These are phyloP conservation scores for Glyphotaelius pellucidus DNA, from an alignment of 2,888 invertebrate species.

Conservation along the genomic window DNA sequence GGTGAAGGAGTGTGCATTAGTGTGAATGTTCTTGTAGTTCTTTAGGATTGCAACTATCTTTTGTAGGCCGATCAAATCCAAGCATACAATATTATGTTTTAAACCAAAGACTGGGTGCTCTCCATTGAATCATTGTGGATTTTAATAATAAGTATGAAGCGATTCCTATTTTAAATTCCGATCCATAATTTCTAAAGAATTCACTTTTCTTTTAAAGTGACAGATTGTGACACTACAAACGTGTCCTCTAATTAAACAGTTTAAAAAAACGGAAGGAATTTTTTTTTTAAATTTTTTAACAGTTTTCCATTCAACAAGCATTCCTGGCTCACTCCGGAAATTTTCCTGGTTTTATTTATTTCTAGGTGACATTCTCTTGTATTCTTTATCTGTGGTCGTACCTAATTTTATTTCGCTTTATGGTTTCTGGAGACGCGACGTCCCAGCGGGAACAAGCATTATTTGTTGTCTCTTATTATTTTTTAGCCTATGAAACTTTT, in stretches of 20 bases:
- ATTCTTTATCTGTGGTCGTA: neutral
- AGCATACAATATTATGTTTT: neutral
- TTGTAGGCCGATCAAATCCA: neutral
- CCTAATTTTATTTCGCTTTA: conserved; percentile 12
- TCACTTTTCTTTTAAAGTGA: too few relatives aligned
- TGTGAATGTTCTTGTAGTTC: neutral
- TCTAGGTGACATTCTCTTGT: neutral
- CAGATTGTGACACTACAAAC: too few relatives aligned
- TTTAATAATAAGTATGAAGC: neutral
- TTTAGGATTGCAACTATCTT: neutral
- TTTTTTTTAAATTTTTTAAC: too few relatives aligned
- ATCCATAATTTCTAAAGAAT: neutral
- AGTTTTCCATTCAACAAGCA: too few relatives aligned
- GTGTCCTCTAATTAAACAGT: too few relatives aligned
- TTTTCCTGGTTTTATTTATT: neutral
- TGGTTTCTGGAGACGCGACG: neutral
- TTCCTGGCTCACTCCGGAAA: neutral
- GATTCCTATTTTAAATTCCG: neutral
- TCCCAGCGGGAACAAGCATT: neutral
- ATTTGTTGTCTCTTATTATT: neutral
- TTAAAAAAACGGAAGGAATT: too few relatives aligned
- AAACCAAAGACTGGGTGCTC: neutral
- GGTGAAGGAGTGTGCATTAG: neutral
- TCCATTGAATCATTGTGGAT: neutral
- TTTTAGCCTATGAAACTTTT: neutral